Percentiles rank a stretch among this genome's conserved stretches.
Evolutionary conservation across 2,888 invertebrate genomes (phyloP).

Genomic region (Thelaira solivaga): DNA sequence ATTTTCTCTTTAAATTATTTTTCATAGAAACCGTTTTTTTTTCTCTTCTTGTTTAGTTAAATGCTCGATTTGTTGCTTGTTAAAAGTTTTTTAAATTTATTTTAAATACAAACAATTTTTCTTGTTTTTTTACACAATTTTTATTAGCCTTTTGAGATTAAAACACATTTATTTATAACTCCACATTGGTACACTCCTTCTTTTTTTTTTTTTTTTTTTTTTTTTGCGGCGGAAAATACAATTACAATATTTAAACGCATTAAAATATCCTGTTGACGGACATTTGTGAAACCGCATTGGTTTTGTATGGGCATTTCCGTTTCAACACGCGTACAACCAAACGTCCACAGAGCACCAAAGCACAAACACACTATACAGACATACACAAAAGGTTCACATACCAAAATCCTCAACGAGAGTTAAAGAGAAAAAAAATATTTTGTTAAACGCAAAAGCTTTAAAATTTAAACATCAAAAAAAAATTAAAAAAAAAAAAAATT

Average conservation of each 20-base stretch:
- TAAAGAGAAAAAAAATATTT: too few relatives aligned
- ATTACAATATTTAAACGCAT: slow-evolving; percentile 59
- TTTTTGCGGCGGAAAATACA: slow-evolving; percentile 36
- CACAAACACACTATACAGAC: background rate
- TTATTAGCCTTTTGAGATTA: slow-evolving; percentile 37
- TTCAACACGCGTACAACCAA: slow-evolving; percentile 17
- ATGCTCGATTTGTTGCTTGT: too few relatives aligned
- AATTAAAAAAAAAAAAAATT: too few relatives aligned
- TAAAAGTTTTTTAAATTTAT: too few relatives aligned
- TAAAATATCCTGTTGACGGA: slow-evolving; percentile 55
- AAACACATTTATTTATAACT: slow-evolving; percentile 17
- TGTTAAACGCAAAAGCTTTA: too few relatives aligned
- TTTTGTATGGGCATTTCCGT: slow-evolving; percentile 49
- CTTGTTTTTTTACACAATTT: background rate
- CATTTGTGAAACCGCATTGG: slow-evolving; percentile 48
- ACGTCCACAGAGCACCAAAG: slow-evolving; percentile 8
- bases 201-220: background rate
- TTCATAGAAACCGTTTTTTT: too few relatives aligned
- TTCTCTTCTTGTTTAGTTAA: too few relatives aligned
- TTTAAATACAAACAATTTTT: background rate
- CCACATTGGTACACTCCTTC: too few relatives aligned
- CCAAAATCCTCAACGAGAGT: background rate
- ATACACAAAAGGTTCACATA: background rate
- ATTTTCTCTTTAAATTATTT: too few relatives aligned
- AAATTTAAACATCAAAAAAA: too few relatives aligned